These are phyloP conservation scores for Calosoma granatense DNA, from an alignment of 1,140 invertebrate genomes.

Conservation along the genomic window DNA sequence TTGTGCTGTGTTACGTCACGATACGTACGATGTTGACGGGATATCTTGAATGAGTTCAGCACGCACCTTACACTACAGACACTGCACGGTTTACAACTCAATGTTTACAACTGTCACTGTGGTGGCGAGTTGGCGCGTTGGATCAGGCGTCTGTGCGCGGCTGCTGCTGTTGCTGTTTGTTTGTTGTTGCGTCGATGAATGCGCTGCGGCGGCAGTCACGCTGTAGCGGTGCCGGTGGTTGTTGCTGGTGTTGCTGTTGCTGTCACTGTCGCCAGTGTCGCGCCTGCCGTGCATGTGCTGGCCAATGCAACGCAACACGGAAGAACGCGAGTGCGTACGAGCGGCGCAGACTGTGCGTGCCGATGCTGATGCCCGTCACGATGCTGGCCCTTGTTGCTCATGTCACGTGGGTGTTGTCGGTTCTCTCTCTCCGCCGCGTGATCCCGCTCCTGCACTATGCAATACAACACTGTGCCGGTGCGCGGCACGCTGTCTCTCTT, in stretches of 20 bases:
- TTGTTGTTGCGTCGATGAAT: constrained; percentile 6
- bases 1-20: no score
- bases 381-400: constrained; percentile 3
- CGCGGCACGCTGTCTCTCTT: not conserved
- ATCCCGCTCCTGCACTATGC: not conserved
- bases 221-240: constrained; percentile 11
- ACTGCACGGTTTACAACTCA: constrained; percentile 1
- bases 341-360: not conserved
- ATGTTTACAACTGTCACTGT: constrained; percentile 6
- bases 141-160: constrained; percentile 9
- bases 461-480: constrained; percentile 1
- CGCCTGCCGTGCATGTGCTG: not conserved
- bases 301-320: not conserved
- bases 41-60: no score
- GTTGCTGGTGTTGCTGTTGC: constrained; percentile 3
- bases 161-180: constrained; percentile 13
- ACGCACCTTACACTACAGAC: not conserved
- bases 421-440: not conserved
- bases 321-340: not conserved
- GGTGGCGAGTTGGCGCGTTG: not conserved
- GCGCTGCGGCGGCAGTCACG: constrained; percentile 16
- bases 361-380: not conserved
- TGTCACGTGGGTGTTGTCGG: not conserved
- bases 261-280: constrained; percentile 12
- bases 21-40: not conserved